Base-by-base conservation (phyloP, 2,888 invertebrate species). In the Orthonevra nobilis region DNA sequence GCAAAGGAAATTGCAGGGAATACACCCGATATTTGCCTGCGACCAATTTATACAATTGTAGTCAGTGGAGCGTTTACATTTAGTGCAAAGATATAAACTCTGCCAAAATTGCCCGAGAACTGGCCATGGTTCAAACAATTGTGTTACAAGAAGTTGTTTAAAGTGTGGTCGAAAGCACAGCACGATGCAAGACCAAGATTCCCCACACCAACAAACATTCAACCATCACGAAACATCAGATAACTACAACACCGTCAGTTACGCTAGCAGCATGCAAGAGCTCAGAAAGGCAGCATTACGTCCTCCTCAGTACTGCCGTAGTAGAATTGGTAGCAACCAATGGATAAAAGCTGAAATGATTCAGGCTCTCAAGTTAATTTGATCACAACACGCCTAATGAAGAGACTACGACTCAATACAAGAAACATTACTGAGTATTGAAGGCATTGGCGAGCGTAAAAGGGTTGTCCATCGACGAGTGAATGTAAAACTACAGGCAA, bases 311-410 rank as follows among this genome's bases (percentile, higher is more conserved):
- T 19, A 15, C 44, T 17, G 66, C 34, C 2, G 28, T 30, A 12
- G 12, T 42, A 6, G n/a, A 58, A 14, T 17, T 56, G 46, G 28
- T 46, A 3, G 17, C 28, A 7, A 26, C 3, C 19, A 36, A 68
- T 23, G 58, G 58, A 12, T 19, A 38, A 9, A 36, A 23, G 38
- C 0, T 32, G 20, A 2, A 30, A 54, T 3, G 52, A 61, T 48
- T 60, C 50, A 2, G 60, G 61, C 5, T 61, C 44, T 26, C 54
- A 63, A 15, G 42, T 70, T 1, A 70, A 70, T n/a, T 36, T 70
- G 40, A 52, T 61, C 3, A 63, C 52, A 20, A 12, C 14, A 26
- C 48, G 12, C 32, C 12, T 61, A 6, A 12, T 32, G 23, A 60
- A 34, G 14, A 32, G 40, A 69, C 28, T 60, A 38, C 38, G 23